These are phyloP conservation scores for Protaetia brevitarsis DNA, from an alignment of 1,140 invertebrate species.

Conservation along the genomic window DNA sequence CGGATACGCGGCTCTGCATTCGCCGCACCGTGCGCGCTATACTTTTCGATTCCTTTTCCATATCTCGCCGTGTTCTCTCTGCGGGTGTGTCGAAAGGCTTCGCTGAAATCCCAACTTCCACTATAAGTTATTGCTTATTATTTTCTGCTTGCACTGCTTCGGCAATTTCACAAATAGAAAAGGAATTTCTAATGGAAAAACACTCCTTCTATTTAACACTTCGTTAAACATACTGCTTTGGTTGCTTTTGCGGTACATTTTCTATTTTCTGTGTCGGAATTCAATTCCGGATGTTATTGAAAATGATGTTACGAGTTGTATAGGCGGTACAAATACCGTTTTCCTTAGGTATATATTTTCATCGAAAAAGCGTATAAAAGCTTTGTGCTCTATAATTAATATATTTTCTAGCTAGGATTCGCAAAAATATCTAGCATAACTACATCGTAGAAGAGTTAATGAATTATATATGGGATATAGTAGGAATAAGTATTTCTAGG, in stretches of 20 bases:
- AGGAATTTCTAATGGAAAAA: slow-evolving; percentile 14
- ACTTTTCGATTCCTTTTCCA: slow-evolving; percentile 9
- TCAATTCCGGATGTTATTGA: not conserved
- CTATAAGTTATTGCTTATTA: slow-evolving; percentile 17
- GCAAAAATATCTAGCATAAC: too few species aligned
- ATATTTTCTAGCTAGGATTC: too few species aligned
- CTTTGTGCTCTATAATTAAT: too few species aligned
- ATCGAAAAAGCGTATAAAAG: too few species aligned
- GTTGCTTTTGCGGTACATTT: not conserved
- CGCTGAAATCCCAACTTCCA: not conserved
- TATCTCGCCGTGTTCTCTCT: slow-evolving; percentile 2
- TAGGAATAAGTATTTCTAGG: too few species aligned
- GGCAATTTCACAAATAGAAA: slow-evolving; percentile 15
- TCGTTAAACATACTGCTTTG: not conserved
- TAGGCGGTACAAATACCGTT: too few species aligned
- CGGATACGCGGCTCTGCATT: not conserved
- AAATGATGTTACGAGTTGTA: not conserved
- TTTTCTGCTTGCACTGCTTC: not conserved
- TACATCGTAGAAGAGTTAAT: too few species aligned
- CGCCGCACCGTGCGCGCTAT: not conserved
- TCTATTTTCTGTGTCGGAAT: not conserved
- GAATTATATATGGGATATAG: too few species aligned
- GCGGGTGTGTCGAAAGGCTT: not conserved
- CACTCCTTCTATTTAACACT: slow-evolving; percentile 14
- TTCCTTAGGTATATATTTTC: too few species aligned